Percentiles rank a stretch among this genome's conserved stretches.
These are phyloP conservation scores for Panulirus ornatus DNA, from an alignment of 1,140 invertebrate species.

Conservation along the genomic window DNA sequence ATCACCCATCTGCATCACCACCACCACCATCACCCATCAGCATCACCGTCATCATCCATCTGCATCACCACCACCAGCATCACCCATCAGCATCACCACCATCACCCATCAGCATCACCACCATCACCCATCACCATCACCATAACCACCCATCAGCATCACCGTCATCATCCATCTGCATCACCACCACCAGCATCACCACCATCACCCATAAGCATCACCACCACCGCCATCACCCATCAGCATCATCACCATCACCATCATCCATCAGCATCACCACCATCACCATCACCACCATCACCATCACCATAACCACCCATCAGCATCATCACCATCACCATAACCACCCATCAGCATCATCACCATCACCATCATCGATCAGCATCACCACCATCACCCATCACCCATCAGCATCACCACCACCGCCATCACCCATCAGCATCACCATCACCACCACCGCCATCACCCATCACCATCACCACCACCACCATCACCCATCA, in stretches of 20 bases:
- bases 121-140: background rate
- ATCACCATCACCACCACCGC: background rate
- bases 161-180: background rate
- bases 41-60: background rate
- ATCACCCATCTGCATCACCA: background rate
- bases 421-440: too few species aligned
- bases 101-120: background rate
- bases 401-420: too few species aligned
- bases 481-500: too few species aligned
- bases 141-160: background rate
- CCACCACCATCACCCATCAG: background rate
- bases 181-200: background rate
- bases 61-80: background rate
- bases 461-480: too few species aligned
- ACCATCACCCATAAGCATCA: too few species aligned
- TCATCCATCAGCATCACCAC: background rate
- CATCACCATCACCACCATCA: background rate
- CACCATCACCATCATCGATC: background rate
- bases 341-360: background rate
- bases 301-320: background rate
- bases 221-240: background rate
- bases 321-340: background rate
- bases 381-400: background rate
- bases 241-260: background rate
- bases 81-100: background rate